Conservation (phyloP, 2,113 vertebrate genomes). For the Budorcas taxicolor region DNA sequence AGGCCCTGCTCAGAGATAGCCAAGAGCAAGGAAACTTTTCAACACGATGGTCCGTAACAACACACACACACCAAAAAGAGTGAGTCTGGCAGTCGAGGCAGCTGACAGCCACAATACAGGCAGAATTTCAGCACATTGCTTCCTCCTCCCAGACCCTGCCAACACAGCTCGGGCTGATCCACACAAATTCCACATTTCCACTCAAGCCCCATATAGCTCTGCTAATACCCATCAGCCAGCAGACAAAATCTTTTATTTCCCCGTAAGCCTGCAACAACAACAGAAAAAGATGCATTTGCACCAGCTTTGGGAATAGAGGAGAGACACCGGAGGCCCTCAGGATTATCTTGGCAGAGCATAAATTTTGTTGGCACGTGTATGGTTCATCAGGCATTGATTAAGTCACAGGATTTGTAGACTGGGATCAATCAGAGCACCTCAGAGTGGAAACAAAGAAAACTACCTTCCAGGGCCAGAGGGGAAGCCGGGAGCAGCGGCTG, state of each 20-base stretch:
- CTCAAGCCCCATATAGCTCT: neutral
- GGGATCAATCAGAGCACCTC: neutral
- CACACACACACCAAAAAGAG: neutral
- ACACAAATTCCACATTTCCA: neutral
- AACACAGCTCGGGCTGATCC: neutral
- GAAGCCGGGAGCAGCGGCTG: accelerated
- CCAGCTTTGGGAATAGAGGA: neutral
- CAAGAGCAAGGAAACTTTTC: neutral
- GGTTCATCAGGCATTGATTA: neutral
- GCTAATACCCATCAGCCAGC: neutral
- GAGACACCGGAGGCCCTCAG: neutral
- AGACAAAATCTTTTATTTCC: neutral
- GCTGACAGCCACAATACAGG: neutral
- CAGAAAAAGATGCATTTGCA: neutral
- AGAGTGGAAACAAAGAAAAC: neutral
- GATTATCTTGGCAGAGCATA: neutral
- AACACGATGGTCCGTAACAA: neutral
- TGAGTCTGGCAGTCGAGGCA: neutral
- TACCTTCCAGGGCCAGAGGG: neutral
- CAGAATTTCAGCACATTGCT: neutral
- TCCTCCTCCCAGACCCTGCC: neutral
- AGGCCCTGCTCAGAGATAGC: neutral
- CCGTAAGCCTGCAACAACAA: neutral
- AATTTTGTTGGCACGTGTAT: neutral
- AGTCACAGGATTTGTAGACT: neutral